Conservation (phyloP, 2,797 vertebrate genomes). For the Pteropus rufus region DNA sequence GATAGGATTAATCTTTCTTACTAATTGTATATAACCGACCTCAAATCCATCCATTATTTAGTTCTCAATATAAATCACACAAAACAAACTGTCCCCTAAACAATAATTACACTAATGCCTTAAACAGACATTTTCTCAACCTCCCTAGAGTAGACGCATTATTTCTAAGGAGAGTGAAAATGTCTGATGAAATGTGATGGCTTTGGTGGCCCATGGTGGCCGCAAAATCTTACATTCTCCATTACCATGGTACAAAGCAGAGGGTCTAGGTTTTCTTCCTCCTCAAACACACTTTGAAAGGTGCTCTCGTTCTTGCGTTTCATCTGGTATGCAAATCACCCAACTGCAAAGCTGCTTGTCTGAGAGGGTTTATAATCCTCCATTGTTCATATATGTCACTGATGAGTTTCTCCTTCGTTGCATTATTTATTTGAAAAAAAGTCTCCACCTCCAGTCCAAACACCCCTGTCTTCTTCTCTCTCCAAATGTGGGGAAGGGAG, state of each 20-base stretch:
- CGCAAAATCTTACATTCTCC: neutral
- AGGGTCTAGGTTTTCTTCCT: neutral
- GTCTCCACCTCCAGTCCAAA: constrained; percentile 58
- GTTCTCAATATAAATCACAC: constrained; percentile 23
- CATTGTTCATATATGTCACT: neutral
- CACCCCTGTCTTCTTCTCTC: constrained; percentile 39
- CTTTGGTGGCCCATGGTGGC: neutral
- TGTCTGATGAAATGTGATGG: neutral
- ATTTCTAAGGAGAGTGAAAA: neutral
- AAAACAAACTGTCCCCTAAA: neutral
- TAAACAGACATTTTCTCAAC: neutral
- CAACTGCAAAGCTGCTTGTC: neutral
- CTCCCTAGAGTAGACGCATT: neutral
- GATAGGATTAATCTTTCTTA: neutral
- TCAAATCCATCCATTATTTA: constrained; percentile 13
- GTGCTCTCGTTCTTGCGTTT: neutral
- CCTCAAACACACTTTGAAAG: constrained; percentile 41
- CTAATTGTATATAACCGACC: neutral
- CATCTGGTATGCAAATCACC: neutral
- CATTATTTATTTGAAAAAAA: constrained; percentile 63
- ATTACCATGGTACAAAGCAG: neutral
- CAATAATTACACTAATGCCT: constrained; percentile 30
- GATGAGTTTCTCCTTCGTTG: constrained; percentile 71
- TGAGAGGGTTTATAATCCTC: neutral
- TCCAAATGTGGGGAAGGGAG: constrained; percentile 67